These are phyloP conservation scores for Miltochrista miniata DNA, from an alignment of 2,888 invertebrate genomes.

Conservation along the genomic window DNA sequence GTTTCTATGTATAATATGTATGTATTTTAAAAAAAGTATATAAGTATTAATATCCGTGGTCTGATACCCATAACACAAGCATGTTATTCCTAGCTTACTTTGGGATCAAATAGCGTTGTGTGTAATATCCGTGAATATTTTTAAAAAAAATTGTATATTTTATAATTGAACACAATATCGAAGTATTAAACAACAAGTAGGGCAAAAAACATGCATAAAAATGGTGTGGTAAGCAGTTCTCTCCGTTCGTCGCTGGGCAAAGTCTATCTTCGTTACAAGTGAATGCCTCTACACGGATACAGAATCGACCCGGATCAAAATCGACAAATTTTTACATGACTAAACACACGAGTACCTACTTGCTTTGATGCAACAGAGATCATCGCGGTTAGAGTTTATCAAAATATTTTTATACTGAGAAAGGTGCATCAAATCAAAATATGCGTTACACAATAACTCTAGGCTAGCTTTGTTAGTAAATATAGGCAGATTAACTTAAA, in stretches of 20 bases:
- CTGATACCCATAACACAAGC: no score
- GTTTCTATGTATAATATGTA: no score
- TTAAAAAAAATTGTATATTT: no score
- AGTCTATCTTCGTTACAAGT: conserved; percentile 4
- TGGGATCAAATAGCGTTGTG: no score
- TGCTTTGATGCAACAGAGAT: conserved; percentile 22
- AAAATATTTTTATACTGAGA: conserved; percentile 64
- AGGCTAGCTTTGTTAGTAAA: conserved; percentile 68
- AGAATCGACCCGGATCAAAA: conserved; percentile 31
- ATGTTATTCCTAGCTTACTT: no score
- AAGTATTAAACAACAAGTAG: neutral
- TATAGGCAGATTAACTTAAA: conserved; percentile 57
- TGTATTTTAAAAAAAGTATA: no score
- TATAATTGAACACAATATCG: neutral
- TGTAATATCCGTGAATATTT: no score
- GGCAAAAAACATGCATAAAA: neutral
- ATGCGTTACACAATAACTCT: conserved; percentile 54
- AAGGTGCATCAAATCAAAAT: conserved; percentile 60
- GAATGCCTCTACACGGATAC: conserved; percentile 24
- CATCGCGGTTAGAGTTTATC: conserved; percentile 35
- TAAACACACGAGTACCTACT: conserved; percentile 10
- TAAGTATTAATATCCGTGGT: no score
- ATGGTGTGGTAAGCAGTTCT: conserved; percentile 1
- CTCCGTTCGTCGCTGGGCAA: neutral
- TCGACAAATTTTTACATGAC: conserved; percentile 25